These are phyloP conservation scores for Neodiprion lecontei DNA, from an alignment of 1,140 invertebrate genomes.

Conservation along the genomic window DNA sequence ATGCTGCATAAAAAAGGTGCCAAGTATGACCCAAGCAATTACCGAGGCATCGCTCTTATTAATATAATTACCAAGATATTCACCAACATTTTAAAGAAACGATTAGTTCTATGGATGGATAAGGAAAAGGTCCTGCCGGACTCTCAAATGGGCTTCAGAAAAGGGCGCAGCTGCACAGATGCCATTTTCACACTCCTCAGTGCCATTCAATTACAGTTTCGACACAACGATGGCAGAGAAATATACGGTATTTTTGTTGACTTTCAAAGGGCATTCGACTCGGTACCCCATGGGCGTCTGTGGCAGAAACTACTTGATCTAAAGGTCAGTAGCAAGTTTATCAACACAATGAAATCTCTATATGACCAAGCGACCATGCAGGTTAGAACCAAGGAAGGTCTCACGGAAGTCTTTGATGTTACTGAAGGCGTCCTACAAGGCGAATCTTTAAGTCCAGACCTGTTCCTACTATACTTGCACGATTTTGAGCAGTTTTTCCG, in stretches of 20 bases:
- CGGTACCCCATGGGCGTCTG: conserved; percentile 29
- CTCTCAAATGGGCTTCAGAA: conserved; percentile 22
- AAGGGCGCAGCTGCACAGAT: conserved; percentile 21
- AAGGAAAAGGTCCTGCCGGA: conserved; percentile 26
- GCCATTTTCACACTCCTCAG: conserved; percentile 28
- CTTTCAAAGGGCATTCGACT: conserved; percentile 34
- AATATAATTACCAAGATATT: conserved; percentile 33
- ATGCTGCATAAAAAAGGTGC: conserved; percentile 30
- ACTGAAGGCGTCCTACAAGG: conserved; percentile 34
- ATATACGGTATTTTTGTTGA: conserved; percentile 37
- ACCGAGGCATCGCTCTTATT: conserved; percentile 30
- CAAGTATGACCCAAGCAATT: conserved; percentile 23
- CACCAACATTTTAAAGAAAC: conserved; percentile 24
- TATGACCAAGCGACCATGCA: conserved; percentile 29
- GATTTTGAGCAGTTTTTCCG: conserved; percentile 30
- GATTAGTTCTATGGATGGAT: conserved; percentile 24
- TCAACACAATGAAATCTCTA: conserved; percentile 29
- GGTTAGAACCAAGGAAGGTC: conserved; percentile 17
- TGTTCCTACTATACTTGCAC: conserved; percentile 31
- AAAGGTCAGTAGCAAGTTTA: conserved; percentile 31
- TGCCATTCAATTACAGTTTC: conserved; percentile 23
- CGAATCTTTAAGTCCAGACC: conserved; percentile 17
- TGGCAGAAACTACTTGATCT: conserved; percentile 30
- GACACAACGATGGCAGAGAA: conserved; percentile 18
- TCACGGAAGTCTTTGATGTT: conserved; percentile 17